A percentile compares a stretch with the other conserved stretches of the same genome.
Evolutionary conservation across 1,140 invertebrate species (phyloP).

Genomic region (Calliopsis andreniformis): DNA sequence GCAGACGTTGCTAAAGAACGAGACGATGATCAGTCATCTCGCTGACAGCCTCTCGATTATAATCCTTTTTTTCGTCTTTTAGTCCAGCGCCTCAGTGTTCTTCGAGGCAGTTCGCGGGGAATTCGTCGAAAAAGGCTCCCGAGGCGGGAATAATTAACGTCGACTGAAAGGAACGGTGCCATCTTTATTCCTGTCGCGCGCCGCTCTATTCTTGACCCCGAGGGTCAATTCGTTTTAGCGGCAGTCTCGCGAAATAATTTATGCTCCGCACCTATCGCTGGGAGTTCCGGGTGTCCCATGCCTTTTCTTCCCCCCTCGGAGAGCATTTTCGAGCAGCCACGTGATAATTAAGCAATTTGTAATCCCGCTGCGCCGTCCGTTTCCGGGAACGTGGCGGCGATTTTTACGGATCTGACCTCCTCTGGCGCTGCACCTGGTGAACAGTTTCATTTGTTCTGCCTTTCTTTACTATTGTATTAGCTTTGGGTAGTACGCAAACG

Average conservation of each 20-base stretch:
- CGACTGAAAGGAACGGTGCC: slow-evolving; percentile 20
- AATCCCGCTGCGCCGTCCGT: not conserved
- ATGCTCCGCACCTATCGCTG: slow-evolving; percentile 49
- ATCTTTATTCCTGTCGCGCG: slow-evolving; percentile 61
- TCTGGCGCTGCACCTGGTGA: not conserved
- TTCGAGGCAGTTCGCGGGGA: slow-evolving; percentile 6
- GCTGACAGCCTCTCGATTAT: slow-evolving; percentile 13
- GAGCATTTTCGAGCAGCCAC: slow-evolving; percentile 36
- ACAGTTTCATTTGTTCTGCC: too few species aligned
- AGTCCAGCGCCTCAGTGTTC: too few species aligned
- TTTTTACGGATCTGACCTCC: not conserved
- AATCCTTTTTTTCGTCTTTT: not conserved
- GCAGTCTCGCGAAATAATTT: slow-evolving; percentile 63
- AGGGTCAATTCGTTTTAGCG: slow-evolving; percentile 70
- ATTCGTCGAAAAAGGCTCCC: slow-evolving; percentile 51
- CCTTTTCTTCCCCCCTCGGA: slow-evolving; percentile 19
- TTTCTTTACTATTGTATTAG: too few species aligned
- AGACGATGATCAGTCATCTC: slow-evolving; percentile 12
- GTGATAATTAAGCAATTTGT: slow-evolving; percentile 42
- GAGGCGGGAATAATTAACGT: slow-evolving; percentile 63
- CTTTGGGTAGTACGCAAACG: too few species aligned
- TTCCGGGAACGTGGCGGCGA: not conserved
- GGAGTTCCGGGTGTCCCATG: slow-evolving; percentile 33
- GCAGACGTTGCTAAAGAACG: not conserved
- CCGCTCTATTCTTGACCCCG: slow-evolving; percentile 61